Percentiles rank a stretch among this genome's conserved stretches.
Evolutionary conservation across 2,888 invertebrate species (phyloP).

Genomic region (Silvanus unidentatus): DNA sequence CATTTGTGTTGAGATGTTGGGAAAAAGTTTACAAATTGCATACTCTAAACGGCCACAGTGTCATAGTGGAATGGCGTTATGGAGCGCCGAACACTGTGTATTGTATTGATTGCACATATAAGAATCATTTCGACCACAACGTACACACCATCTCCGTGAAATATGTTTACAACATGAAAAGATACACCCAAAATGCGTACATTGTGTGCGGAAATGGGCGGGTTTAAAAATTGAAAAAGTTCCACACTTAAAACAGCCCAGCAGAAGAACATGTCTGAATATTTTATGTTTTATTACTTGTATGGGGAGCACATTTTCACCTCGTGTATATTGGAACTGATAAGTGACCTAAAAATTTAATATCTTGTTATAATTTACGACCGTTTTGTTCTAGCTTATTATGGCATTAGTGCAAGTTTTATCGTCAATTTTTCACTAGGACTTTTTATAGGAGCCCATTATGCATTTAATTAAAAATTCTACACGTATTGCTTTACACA

Average conservation of each 20-base stretch:
- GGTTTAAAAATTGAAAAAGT: neutral
- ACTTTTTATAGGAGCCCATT: too few relatives aligned
- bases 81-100: neutral
- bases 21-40: conserved; percentile 3
- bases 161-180: conserved; percentile 1
- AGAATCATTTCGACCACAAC: neutral
- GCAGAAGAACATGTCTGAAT: conserved; percentile 1
- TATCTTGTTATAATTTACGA: neutral
- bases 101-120: neutral
- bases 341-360: conserved; percentile 2
- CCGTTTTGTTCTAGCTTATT: too few relatives aligned
- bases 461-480: too few relatives aligned
- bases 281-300: conserved; percentile 1
- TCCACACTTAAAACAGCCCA: neutral
- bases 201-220: neutral
- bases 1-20: neutral
- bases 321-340: conserved; percentile 1
- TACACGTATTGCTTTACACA: too few relatives aligned
- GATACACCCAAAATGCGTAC: neutral
- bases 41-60: neutral
- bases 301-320: neutral
- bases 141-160: too few relatives aligned
- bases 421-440: too few relatives aligned
- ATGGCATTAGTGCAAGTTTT: too few relatives aligned
- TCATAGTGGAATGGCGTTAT: neutral